phyloP scores from a whole-genome alignment of 2,888 invertebrate species.

The Helicoverpa assulta region DNA sequence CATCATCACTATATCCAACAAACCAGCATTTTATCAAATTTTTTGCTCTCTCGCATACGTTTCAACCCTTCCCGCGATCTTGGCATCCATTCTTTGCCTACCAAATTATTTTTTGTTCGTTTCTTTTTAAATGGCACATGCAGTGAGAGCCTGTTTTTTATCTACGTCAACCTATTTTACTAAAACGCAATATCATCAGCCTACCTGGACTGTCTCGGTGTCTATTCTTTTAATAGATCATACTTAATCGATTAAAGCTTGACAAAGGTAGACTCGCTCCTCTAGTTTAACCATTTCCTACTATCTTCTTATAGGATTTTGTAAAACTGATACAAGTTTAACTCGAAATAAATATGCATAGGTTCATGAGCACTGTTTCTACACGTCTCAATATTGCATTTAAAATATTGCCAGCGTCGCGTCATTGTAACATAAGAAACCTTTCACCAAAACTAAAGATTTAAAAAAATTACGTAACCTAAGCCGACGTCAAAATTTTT shows the following conservation, averaged over 20 bases:
- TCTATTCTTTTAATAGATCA: slow-evolving; percentile 85
- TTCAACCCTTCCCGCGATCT: slow-evolving; percentile 87
- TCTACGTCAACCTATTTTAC: slow-evolving; percentile 75
- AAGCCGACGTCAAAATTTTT: slow-evolving; percentile 67
- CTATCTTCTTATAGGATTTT: slow-evolving; percentile 39
- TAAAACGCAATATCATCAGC: slow-evolving; percentile 88
- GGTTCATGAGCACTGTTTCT: neutral
- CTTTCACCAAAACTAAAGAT: slow-evolving; percentile 45
- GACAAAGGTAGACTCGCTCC: slow-evolving; percentile 62
- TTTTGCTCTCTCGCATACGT: slow-evolving; percentile 81
- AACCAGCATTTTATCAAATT: slow-evolving; percentile 79
- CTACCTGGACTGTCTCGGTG: slow-evolving; percentile 83
- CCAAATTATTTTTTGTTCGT: slow-evolving; percentile 83
- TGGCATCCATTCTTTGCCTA: slow-evolving; percentile 86
- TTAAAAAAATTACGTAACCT: slow-evolving; percentile 60
- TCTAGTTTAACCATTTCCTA: slow-evolving; percentile 34
- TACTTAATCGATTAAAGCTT: slow-evolving; percentile 85
- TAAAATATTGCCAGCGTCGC: slow-evolving; percentile 36
- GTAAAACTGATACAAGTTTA: neutral
- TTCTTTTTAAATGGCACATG: slow-evolving; percentile 90
- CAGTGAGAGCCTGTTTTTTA: slow-evolving; percentile 85
- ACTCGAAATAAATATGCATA: neutral
- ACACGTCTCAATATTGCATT: slow-evolving; percentile 4
- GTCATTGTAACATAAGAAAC: slow-evolving; percentile 52
- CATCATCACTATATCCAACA: slow-evolving; percentile 67